phyloP scores from a whole-genome alignment of 2,113 vertebrate genomes.

The Catagonus wagneri region DNA sequence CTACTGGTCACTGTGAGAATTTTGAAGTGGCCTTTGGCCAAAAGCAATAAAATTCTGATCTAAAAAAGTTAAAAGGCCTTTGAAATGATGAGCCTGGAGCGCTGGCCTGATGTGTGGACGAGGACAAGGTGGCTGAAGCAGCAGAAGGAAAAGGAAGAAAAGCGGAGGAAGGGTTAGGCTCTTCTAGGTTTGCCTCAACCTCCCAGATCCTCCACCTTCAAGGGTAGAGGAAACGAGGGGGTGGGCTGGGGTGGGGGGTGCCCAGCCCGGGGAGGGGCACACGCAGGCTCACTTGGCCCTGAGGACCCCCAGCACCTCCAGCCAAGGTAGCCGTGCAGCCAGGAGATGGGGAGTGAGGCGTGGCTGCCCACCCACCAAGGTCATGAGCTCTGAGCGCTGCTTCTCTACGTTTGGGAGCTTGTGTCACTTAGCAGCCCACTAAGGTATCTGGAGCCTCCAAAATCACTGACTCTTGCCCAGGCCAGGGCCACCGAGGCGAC shows the following conservation, averaged over 20 bases:
- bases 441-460: background rate
- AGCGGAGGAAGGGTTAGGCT: fast-evolving
- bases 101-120: background rate
- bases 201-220: background rate
- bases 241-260: fast-evolving
- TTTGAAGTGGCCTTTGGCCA: background rate
- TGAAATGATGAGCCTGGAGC: background rate
- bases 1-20: background rate
- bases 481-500: too few species aligned
- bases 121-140: too few species aligned
- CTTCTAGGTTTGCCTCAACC: too few species aligned
- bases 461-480: background rate
- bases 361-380: fast-evolving
- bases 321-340: fast-evolving
- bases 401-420: background rate
- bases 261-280: background rate
- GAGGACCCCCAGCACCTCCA: background rate
- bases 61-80: background rate
- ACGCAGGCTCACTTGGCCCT: background rate
- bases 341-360: fast-evolving
- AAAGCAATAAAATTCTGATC: background rate
- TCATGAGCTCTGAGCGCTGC: fast-evolving
- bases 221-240: background rate
- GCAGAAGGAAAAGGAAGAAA: background rate
- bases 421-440: background rate